Evolutionary conservation across 2,113 vertebrate genomes (phyloP).

Genomic region (Hyla sarda): DNA sequence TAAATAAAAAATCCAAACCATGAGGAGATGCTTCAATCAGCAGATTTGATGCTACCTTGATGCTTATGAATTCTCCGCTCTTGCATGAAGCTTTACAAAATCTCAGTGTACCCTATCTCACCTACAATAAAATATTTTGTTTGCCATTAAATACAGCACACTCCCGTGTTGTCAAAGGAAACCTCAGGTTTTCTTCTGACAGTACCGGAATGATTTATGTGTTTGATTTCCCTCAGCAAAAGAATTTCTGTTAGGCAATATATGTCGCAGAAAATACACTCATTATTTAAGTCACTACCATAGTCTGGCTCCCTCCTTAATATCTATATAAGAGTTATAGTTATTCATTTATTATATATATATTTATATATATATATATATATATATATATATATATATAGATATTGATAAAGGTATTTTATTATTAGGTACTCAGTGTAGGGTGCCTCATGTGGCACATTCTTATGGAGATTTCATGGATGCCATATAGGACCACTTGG

Average conservation of each 20-base stretch:
- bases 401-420: neutral
- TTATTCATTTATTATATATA: too few species aligned
- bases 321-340: neutral
- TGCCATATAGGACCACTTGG: too few species aligned
- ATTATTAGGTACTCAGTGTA: neutral
- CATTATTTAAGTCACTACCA: neutral
- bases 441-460: neutral
- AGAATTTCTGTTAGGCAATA: slow-evolving; percentile 14
- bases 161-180: neutral
- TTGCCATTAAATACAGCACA: slow-evolving; percentile 70
- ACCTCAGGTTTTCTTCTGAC: slow-evolving; percentile 31
- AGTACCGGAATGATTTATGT: slow-evolving; percentile 45
- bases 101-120: neutral
- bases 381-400: neutral
- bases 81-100: slow-evolving; percentile 1
- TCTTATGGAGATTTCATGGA: neutral
- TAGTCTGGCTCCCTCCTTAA: neutral
- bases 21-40: neutral
- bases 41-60: slow-evolving; percentile 21
- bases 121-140: slow-evolving; percentile 70
- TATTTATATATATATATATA: too few species aligned
- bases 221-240: slow-evolving; percentile 45
- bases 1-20: neutral
- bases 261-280: slow-evolving; percentile 33
- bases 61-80: slow-evolving; percentile 14